Evolutionary conservation across 2,888 invertebrate genomes (phyloP).

Genomic region (Erpobdella octoculata): DNA sequence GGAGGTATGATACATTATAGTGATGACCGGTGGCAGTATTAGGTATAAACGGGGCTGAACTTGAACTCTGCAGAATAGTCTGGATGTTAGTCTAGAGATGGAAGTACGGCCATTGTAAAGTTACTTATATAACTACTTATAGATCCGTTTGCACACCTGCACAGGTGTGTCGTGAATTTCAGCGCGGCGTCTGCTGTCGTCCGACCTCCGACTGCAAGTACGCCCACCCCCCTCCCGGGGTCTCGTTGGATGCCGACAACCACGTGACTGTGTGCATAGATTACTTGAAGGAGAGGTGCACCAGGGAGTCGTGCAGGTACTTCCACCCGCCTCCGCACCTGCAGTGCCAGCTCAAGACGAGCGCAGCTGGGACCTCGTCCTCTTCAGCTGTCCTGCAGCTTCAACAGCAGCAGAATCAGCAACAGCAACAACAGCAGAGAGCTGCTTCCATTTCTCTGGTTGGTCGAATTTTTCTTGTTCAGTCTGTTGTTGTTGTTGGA

Average conservation of each 20-base stretch:
- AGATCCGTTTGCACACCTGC: constrained; percentile 38
- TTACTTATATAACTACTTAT: too few relatives aligned
- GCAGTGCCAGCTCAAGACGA: constrained; percentile 58
- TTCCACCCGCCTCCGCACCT: constrained; percentile 99
- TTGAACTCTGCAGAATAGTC: neutral
- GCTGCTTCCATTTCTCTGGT: constrained; percentile 20
- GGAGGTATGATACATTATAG: constrained; percentile 20
- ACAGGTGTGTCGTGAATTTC: constrained; percentile 82
- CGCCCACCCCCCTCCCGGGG: constrained; percentile 91
- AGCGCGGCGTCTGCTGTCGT: constrained; percentile 95
- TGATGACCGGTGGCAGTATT: neutral
- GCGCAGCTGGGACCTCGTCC: neutral
- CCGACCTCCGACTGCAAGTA: constrained; percentile 95
- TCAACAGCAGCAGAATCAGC: constrained; percentile 19
- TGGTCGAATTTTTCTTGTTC: neutral
- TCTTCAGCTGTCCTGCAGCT: neutral
- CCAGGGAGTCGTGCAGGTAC: constrained; percentile 98
- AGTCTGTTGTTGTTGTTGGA: too few relatives aligned
- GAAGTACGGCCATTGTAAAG: too few relatives aligned
- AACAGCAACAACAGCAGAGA: constrained; percentile 18
- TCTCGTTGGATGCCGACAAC: constrained; percentile 88
- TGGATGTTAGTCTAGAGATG: too few relatives aligned
- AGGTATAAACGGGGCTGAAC: neutral
- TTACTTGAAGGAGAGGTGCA: constrained; percentile 75
- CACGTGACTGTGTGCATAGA: constrained; percentile 99